Evolutionary conservation across 2,888 invertebrate species (phyloP).

Genomic region (Thalpophila matura): DNA sequence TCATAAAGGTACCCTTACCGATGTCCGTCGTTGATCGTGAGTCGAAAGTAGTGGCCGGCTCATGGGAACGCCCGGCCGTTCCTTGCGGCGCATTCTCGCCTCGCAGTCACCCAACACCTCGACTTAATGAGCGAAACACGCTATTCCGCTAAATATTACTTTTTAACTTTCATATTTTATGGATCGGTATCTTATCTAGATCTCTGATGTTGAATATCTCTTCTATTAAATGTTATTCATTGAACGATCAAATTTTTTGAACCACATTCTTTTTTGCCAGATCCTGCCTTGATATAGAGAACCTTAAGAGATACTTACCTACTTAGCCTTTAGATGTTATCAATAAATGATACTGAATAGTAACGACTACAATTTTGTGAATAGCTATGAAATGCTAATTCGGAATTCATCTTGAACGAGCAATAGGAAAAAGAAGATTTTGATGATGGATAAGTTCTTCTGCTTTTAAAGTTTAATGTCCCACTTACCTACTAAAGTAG

Average conservation of each 20-base stretch:
- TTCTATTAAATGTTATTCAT: conserved; percentile 17
- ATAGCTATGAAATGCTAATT: conserved; percentile 13
- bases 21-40: conserved; percentile 53
- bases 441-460: background rate
- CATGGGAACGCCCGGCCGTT: conserved; percentile 78
- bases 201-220: conserved; percentile 24
- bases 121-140: conserved; percentile 79
- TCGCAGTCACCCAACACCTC: conserved; percentile 74
- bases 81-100: conserved; percentile 83
- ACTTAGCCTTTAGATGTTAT: conserved; percentile 12
- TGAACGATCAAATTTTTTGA: background rate
- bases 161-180: conserved; percentile 58
- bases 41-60: conserved; percentile 70
- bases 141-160: conserved; percentile 64
- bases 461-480: background rate
- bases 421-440: background rate
- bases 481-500: background rate
- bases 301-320: background rate
- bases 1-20: conserved; percentile 39
- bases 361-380: background rate
- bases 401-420: background rate
- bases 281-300: background rate
- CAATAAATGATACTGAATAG: conserved; percentile 1
- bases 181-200: conserved; percentile 27
- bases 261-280: background rate